Evolutionary conservation across 2,113 vertebrate species (phyloP), one percentile per base, ranked within the genome.

Genomic region (Melanotaenia duboulayi): DNA sequence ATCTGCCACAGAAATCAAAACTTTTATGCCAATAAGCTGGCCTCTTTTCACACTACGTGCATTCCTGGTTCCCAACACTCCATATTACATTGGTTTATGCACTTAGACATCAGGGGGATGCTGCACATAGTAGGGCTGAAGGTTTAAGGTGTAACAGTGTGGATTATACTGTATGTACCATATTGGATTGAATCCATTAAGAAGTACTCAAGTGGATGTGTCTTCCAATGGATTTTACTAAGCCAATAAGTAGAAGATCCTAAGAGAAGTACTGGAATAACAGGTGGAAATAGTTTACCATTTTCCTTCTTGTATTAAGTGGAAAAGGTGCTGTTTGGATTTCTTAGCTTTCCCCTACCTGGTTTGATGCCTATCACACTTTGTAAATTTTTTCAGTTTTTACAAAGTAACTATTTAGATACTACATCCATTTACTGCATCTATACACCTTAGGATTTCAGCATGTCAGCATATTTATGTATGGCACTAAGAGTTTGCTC

Each of bases 141-240:
- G 48, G 11, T 50, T 35, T 59, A 48, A 11, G 25, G 49, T 82
- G 23, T 48, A 64, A 65, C 60, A 57, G 24, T 5, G 7, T 65
- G 74, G 48, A 74, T 74, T 70, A 66, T 63, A 16, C 25, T 4
- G 10, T 59, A 4, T 4, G 35, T 32, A 71, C 44, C 8, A 24
- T 62, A 48, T 60, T 63, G 58, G 59, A 77, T 37, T 76, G 48
- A 76, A 78, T 71, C 61, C 52, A 85, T 67, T 75, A 68, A 81
- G 58, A 49, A 28, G 63, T 66, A 20, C 48, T 80, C 62, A 71
- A 46, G 51, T 71, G 67, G 60, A 75, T 81, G 62, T 14, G n/a
- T 77, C 49, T 86, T 71, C 66, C 58, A 76, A 11, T 71, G 57
- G 49, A 76, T 79, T 83, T 83, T 17, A 62, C 49, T 74, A 65